Conservation (phyloP, 2,888 invertebrate species). For the Phania funesta region DNA sequence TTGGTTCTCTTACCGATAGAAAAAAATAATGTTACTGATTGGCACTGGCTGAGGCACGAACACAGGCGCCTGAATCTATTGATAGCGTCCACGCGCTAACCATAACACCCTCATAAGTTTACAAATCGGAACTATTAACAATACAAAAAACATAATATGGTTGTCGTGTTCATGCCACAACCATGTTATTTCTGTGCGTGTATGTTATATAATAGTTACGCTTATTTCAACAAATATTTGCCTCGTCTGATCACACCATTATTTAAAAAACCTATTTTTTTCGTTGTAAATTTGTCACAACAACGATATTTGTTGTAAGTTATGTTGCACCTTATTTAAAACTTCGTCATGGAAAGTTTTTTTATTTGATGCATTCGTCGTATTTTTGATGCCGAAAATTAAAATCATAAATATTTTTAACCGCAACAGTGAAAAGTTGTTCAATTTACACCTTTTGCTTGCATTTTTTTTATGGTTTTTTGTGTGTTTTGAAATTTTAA, state of each 20-base stretch:
- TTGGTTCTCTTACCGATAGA: too few species aligned
- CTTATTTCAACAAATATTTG: too few species aligned
- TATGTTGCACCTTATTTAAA: slow-evolving; percentile 3
- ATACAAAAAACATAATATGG: background rate
- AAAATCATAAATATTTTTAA: slow-evolving; percentile 29
- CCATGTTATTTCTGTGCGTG: too few species aligned
- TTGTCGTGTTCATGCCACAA: too few species aligned
- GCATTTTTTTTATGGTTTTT: background rate
- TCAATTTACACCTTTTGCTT: slow-evolving; percentile 14
- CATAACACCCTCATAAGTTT: too few species aligned
- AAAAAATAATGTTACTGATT: too few species aligned
- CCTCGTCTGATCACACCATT: background rate
- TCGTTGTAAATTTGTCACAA: slow-evolving; percentile 12
- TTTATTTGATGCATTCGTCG: background rate
- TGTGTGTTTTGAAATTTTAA: background rate
- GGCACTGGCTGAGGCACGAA: too few species aligned
- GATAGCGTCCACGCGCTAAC: too few species aligned
- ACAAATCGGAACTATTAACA: too few species aligned
- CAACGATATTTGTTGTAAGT: background rate
- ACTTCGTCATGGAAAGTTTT: background rate
- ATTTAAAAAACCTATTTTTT: background rate
- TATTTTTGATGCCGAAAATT: slow-evolving; percentile 11
- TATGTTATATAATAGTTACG: too few species aligned
- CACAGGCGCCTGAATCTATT: too few species aligned
- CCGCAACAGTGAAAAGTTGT: slow-evolving; percentile 44